Conservation (phyloP, 2,797 vertebrate genomes). For the Heliangelus exortis region DNA sequence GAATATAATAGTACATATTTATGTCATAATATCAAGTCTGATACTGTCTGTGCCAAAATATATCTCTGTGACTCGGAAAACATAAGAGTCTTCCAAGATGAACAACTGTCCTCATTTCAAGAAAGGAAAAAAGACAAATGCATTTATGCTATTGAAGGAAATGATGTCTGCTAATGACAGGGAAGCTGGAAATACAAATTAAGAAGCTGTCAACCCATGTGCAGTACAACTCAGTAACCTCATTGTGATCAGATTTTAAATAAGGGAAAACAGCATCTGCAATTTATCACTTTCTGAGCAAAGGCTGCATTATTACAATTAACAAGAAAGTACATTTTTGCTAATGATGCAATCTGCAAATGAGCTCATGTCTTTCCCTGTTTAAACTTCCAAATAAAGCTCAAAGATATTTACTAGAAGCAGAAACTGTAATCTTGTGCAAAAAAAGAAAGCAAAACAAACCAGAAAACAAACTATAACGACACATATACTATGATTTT, state of each 20-base stretch:
- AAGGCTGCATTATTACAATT: neutral
- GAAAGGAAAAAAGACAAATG: neutral
- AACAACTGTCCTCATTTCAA: slow-evolving; percentile 13
- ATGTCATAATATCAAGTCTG: neutral
- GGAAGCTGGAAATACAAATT: slow-evolving; percentile 9
- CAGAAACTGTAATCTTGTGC: neutral
- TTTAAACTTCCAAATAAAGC: neutral
- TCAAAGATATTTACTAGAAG: neutral
- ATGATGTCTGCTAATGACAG: neutral
- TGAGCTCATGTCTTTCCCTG: neutral
- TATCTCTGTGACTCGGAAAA: neutral
- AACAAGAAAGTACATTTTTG: neutral
- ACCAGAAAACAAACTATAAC: neutral
- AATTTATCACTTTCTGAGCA: neutral
- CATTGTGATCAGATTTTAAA: neutral
- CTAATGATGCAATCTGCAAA: neutral
- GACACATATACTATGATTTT: neutral
- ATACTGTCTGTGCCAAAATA: neutral
- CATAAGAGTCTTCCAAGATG: slow-evolving; percentile 15
- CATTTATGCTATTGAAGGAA: neutral
- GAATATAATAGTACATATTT: neutral
- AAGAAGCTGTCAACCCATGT: neutral
- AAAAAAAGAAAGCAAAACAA: neutral
- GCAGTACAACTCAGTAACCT: neutral
- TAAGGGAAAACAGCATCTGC: neutral